phyloP scores from a whole-genome alignment of 2,113 vertebrate species.

The Tachysurus vachellii region DNA sequence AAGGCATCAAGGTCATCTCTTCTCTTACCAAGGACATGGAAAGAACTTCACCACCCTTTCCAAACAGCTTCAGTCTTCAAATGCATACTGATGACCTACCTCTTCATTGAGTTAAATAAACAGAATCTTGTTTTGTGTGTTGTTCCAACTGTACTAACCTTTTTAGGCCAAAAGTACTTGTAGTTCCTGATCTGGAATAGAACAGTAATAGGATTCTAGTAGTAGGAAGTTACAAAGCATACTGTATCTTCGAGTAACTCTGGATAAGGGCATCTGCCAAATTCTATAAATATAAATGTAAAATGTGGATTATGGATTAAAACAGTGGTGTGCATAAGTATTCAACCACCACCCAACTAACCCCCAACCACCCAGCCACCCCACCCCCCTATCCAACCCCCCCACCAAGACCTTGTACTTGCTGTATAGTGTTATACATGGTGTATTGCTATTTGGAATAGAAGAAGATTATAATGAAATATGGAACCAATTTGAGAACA shows the following conservation, averaged over 20 bases:
- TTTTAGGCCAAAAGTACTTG: neutral
- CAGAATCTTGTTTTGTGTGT: no score
- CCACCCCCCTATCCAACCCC: neutral
- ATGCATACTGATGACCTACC: neutral
- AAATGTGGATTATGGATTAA: neutral
- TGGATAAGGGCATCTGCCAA: neutral
- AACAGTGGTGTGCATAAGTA: slow-evolving; percentile 5
- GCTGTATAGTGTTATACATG: neutral
- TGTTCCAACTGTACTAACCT: neutral
- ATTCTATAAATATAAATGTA: neutral
- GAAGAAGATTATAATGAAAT: neutral
- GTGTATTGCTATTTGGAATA: neutral
- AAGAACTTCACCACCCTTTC: neutral
- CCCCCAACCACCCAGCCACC: no score
- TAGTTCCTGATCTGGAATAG: no score
- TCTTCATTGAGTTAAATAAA: neutral
- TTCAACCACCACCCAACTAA: neutral
- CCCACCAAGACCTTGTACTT: neutral
- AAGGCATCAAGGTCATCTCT: no score
- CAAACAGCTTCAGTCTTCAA: neutral
- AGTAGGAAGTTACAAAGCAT: no score
- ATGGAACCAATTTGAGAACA: neutral
- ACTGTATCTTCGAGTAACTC: no score
- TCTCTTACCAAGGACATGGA: no score
- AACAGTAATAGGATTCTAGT: no score